A percentile compares a stretch with the other conserved stretches of the same genome.
These are phyloP conservation scores for Littorina saxatilis DNA, from an alignment of 1,140 invertebrate species.

Conservation along the genomic window DNA sequence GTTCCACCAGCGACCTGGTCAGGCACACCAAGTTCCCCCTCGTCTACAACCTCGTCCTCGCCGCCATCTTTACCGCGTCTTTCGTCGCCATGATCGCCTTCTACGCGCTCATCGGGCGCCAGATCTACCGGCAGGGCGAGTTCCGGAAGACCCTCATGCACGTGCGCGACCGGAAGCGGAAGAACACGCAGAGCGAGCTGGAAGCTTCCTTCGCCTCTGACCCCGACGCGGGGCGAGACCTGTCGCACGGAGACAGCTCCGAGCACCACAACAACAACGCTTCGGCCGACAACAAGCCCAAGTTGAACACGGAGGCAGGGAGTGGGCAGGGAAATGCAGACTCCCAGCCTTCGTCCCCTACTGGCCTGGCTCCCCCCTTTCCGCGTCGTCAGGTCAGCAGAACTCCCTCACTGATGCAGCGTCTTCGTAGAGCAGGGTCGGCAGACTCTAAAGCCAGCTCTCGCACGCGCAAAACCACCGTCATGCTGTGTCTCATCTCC, in stretches of 20 bases:
- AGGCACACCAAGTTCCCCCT: constrained; percentile 42
- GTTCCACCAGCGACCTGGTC: constrained; percentile 54
- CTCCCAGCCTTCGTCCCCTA: neutral
- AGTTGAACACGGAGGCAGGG: neutral
- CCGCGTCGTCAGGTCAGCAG: neutral
- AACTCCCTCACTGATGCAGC: constrained; percentile 18
- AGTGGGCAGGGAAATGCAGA: neutral
- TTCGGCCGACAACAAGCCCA: neutral
- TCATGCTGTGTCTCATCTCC: constrained; percentile 66
- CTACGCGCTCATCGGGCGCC: constrained; percentile 51
- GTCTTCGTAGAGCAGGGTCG: constrained; percentile 29
- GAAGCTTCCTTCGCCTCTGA: constrained; percentile 36
- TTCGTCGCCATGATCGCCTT: constrained; percentile 51
- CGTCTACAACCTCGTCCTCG: constrained; percentile 43
- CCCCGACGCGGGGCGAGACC: constrained; percentile 31
- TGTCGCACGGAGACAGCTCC: constrained; percentile 5
- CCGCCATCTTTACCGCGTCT: constrained; percentile 45
- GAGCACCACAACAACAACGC: neutral
- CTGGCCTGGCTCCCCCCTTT: neutral
- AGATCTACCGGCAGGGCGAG: constrained; percentile 46
- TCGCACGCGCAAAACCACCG: constrained; percentile 53
- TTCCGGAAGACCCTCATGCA: constrained; percentile 49
- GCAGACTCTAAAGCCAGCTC: neutral
- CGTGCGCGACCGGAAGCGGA: constrained; percentile 19
- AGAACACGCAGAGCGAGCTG: constrained; percentile 27